Evolutionary conservation across 2,888 invertebrate species (phyloP), one percentile per base, ranked within the genome.

Genomic region (Acanthosepion esculentum): DNA sequence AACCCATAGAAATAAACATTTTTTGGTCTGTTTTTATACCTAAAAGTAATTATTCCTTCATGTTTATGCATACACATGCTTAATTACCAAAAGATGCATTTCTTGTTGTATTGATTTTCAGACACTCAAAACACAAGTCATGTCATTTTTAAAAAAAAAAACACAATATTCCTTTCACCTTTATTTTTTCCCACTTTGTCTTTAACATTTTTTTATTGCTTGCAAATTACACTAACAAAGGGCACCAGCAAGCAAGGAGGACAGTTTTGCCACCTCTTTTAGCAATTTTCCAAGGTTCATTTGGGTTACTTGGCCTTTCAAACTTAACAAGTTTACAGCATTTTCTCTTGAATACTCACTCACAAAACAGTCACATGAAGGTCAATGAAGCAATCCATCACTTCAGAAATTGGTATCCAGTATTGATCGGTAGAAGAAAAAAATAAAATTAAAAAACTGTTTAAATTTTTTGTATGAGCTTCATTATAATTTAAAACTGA

Each of bases 191-290:
- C 12, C n/a, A n/a, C 12, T 78, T n/a, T 78, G 7, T 8, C 3
- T 12, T n/a, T 78, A 12, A n/a, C 10, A 12, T 78, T 78, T 41
- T 78, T 78, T 15, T 78, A 78, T 78, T 78, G 78, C 78, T 33
- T n/a, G n/a, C n/a, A 78, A 78, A 78, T 78, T 78, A 78, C 78
- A n/a, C 78, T 78, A 78, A 78, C 78, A 78, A 78, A 78, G 78
- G n/a, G 3, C 78, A 15, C n/a, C 78, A 78, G 33, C 12, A 78
- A 78, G 78, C n/a, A 78, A 78, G 78, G n/a, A 33, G 78, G 78
- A 78, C 78, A 78, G 78, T 78, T 78, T 33, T 78, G n/a, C 78
- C 78, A 78, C 78, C 78, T 78, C 78, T 33, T 78, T 78, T 78
- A 78, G 78, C 78, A 78, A 78, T 78, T 78, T 78, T 78, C 78